phyloP scores from a whole-genome alignment of 2,797 vertebrate species.

The Poecilia wingei region DNA sequence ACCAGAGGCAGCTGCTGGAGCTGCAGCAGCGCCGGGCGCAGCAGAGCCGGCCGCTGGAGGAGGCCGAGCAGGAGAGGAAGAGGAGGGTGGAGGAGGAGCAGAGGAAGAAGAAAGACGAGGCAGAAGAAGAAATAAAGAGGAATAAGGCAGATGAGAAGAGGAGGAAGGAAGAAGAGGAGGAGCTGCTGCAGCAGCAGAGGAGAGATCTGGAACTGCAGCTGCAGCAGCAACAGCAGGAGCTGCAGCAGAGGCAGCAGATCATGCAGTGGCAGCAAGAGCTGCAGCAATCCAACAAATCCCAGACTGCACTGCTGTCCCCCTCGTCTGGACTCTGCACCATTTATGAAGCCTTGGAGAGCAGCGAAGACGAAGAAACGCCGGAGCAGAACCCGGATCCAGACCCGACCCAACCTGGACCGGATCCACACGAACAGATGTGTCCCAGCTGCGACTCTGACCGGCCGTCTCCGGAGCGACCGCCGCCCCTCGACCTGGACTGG shows the following conservation, averaged over 20 bases:
- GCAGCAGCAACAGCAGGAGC: slow-evolving; percentile 78
- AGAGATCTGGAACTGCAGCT: slow-evolving; percentile 72
- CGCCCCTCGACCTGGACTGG: slow-evolving; percentile 81
- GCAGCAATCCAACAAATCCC: slow-evolving; percentile 60
- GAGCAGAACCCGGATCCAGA: slow-evolving; percentile 17
- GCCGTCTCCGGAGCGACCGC: slow-evolving; percentile 54
- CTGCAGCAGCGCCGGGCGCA: slow-evolving; percentile 77
- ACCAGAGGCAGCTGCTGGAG: slow-evolving; percentile 79
- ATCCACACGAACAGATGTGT: neutral
- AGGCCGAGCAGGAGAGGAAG: slow-evolving; percentile 62
- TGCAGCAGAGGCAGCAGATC: slow-evolving; percentile 80
- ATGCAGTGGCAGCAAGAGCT: slow-evolving; percentile 83
- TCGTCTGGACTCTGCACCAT: slow-evolving; percentile 86
- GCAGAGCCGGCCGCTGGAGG: slow-evolving; percentile 64
- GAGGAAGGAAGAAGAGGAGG: slow-evolving; percentile 26
- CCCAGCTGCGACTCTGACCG: slow-evolving; percentile 9
- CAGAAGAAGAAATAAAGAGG: slow-evolving; percentile 61
- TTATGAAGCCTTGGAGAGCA: slow-evolving; percentile 86
- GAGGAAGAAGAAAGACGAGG: slow-evolving; percentile 64
- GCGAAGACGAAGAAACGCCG: slow-evolving; percentile 36
- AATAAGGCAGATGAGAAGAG: slow-evolving; percentile 55
- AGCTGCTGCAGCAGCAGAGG: slow-evolving; percentile 58
- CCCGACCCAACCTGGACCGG: neutral
- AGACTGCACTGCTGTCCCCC: slow-evolving; percentile 65
- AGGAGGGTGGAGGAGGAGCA: slow-evolving; percentile 59